phyloP scores from a whole-genome alignment of 2,113 vertebrate genomes.

The Microcebus murinus region DNA sequence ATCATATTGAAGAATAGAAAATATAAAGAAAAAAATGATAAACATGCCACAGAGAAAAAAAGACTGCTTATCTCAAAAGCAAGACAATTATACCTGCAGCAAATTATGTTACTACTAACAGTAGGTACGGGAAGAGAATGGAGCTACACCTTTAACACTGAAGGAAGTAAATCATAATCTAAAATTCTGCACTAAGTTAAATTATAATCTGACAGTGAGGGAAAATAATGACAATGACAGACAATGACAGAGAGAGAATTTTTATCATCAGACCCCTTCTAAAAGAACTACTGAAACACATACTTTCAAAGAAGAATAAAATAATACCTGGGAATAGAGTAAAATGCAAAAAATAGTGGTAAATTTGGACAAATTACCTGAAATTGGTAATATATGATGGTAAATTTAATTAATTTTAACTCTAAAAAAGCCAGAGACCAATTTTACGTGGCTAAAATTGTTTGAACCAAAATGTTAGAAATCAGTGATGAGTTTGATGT shows the following conservation, averaged over 20 bases:
- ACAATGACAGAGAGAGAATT: background rate
- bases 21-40: background rate
- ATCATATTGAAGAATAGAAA: background rate
- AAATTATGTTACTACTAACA: background rate
- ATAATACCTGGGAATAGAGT: background rate
- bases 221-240: background rate
- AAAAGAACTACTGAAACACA: background rate
- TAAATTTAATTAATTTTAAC: background rate
- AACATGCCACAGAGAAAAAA: background rate
- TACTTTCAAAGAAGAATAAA: background rate
- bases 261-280: background rate
- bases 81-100: too few relatives aligned
- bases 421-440: background rate
- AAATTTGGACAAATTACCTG: background rate
- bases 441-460: background rate
- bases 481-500: background rate
- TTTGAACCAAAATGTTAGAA: background rate
- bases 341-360: background rate
- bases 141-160: background rate
- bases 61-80: background rate
- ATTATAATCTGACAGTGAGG: background rate
- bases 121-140: background rate
- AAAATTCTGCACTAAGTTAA: background rate
- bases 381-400: background rate
- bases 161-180: background rate